A percentile compares a stretch with the other conserved stretches of the same genome.
phyloP scores from a whole-genome alignment of 2,797 vertebrate genomes.

The Brachyrhaphis roseni region DNA sequence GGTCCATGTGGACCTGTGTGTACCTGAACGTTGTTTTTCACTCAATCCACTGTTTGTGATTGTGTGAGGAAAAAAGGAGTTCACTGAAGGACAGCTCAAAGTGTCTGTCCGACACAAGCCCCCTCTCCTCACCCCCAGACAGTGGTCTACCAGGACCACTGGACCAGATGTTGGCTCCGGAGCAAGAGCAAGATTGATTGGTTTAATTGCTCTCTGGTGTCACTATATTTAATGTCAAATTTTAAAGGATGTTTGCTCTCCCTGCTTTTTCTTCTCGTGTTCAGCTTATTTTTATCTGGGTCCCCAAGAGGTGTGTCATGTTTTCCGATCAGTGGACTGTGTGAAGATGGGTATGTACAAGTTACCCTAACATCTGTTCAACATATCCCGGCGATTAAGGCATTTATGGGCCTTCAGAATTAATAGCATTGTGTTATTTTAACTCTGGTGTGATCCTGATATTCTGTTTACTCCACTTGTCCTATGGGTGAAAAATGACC shows the following conservation, averaged over 20 bases:
- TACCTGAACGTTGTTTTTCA: slow-evolving; percentile 25
- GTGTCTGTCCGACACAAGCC: slow-evolving; percentile 74
- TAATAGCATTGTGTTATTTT: slow-evolving; percentile 22
- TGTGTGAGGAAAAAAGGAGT: slow-evolving; percentile 60
- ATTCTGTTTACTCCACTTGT: too few species aligned
- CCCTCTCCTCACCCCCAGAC: slow-evolving; percentile 62
- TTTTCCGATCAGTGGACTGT: slow-evolving; percentile 53
- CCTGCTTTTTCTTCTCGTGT: slow-evolving; percentile 32
- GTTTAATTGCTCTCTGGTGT: slow-evolving; percentile 94
- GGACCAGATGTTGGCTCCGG: slow-evolving; percentile 96
- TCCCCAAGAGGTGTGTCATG: slow-evolving; percentile 46
- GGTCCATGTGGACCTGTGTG: slow-evolving; percentile 84
- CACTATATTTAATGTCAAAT: slow-evolving; percentile 96
- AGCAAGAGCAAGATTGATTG: slow-evolving; percentile 95
- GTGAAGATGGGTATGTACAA: slow-evolving; percentile 42
- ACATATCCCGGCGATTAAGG: slow-evolving; percentile 53
- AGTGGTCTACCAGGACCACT: slow-evolving; percentile 90
- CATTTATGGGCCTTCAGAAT: slow-evolving; percentile 32
- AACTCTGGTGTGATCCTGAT: not conserved
- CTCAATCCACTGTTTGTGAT: slow-evolving; percentile 25
- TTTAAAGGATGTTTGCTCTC: slow-evolving; percentile 89
- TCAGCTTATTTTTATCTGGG: slow-evolving; percentile 25
- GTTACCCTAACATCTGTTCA: slow-evolving; percentile 61
- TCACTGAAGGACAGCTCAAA: slow-evolving; percentile 94
- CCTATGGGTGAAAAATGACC: too few species aligned